phyloP scores from a whole-genome alignment of 2,113 vertebrate genomes.

The Pomatostomus ruficeps region DNA sequence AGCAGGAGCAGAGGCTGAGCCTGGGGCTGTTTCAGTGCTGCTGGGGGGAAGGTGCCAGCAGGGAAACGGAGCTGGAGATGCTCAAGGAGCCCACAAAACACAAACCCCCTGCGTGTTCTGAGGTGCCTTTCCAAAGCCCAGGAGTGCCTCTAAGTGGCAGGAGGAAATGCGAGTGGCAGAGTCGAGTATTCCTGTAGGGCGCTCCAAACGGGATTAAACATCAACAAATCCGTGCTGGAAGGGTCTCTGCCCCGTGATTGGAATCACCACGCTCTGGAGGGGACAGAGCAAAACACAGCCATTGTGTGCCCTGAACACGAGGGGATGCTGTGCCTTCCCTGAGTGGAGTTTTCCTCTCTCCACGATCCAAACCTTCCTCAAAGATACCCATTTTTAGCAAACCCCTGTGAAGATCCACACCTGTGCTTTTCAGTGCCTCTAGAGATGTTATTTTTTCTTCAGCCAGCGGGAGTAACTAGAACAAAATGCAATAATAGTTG shows the following conservation, averaged over 20 bases:
- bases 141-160: slow-evolving; percentile 30
- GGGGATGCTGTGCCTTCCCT: neutral
- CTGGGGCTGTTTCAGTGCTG: neutral
- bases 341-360: neutral
- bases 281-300: neutral
- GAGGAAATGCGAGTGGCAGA: neutral
- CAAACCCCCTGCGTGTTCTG: slow-evolving; percentile 33
- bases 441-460: neutral
- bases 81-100: neutral
- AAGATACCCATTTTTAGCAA: neutral
- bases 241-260: neutral
- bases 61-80: neutral
- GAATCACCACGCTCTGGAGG: neutral
- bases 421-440: neutral
- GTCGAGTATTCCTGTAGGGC: neutral
- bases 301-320: neutral
- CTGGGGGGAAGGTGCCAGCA: neutral
- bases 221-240: neutral
- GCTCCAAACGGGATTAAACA: neutral
- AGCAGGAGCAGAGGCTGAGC: neutral
- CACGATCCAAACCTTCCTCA: neutral
- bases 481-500: neutral
- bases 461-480: neutral
- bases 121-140: neutral
- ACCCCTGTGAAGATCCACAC: neutral